phyloP scores from a whole-genome alignment of 1,140 invertebrate genomes.

The Kradibia gibbosae region DNA sequence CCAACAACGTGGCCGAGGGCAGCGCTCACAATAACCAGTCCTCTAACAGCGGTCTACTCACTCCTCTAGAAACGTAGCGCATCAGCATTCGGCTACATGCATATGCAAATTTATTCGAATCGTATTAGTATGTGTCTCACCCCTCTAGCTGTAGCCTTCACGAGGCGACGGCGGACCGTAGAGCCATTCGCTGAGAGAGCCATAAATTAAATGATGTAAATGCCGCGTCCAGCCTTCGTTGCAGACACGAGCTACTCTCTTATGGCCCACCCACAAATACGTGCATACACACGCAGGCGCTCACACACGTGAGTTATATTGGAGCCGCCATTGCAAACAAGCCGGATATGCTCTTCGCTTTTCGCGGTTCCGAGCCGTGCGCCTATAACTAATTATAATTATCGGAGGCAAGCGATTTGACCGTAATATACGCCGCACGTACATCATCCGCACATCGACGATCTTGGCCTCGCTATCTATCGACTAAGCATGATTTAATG shows the following conservation, averaged over 20 bases:
- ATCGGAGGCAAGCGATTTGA: conserved; percentile 46
- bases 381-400: conserved; percentile 60
- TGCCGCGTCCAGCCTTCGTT: conserved; percentile 70
- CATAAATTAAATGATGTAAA: conserved; percentile 75
- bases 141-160: conserved; percentile 22
- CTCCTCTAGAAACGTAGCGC: conserved; percentile 38
- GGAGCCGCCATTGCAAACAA: conserved; percentile 44
- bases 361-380: conserved; percentile 14
- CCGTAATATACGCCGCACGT: neutral
- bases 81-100: conserved; percentile 68
- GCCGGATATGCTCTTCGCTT: conserved; percentile 47
- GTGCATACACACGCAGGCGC: too few species aligned
- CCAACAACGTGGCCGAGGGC: neutral
- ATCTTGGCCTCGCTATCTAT: neutral
- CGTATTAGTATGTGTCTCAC: conserved; percentile 63
- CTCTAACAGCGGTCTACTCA: neutral
- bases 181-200: conserved; percentile 57
- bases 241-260: conserved; percentile 56
- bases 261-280: conserved; percentile 41
- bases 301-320: neutral
- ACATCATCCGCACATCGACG: neutral
- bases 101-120: conserved; percentile 73
- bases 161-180: neutral
- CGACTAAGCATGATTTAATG: neutral
- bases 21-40: neutral